These are phyloP conservation scores for Phaethornis superciliosus DNA, from an alignment of 2,113 vertebrate genomes.

Conservation along the genomic window DNA sequence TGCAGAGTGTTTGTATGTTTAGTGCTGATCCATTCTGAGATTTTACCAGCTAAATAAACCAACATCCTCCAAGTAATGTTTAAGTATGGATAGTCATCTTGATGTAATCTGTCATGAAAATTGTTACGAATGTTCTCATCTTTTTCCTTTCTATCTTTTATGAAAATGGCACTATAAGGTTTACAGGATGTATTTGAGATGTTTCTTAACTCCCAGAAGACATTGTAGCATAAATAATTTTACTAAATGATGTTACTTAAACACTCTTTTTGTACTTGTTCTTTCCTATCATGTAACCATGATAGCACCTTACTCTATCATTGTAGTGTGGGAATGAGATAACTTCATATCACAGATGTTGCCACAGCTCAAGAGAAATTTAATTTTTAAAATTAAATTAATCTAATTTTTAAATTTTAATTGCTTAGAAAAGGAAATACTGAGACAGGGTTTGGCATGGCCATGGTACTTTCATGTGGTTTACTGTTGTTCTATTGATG, in stretches of 20 bases:
- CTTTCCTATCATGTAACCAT: not conserved
- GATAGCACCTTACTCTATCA: not conserved
- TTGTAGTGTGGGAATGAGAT: not conserved
- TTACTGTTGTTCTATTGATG: not conserved
- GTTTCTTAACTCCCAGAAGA: not conserved
- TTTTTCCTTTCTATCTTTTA: not conserved
- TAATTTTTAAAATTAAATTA: not conserved
- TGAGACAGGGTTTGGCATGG: not conserved
- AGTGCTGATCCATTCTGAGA: conserved; percentile 2
- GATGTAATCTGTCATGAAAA: not conserved
- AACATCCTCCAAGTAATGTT: not conserved
- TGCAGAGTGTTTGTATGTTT: not conserved
- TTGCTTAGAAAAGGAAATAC: not conserved
- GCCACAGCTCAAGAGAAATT: not conserved
- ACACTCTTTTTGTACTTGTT: not conserved
- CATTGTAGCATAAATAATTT: not conserved
- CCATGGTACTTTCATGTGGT: not conserved
- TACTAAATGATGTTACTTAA: not conserved
- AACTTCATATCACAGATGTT: not conserved
- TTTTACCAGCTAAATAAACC: not conserved
- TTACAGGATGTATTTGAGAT: not conserved
- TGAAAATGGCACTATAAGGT: not conserved
- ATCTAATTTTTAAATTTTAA: not conserved
- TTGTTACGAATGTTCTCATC: not conserved
- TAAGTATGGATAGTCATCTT: not conserved